A percentile compares a stretch with the other conserved stretches of the same genome.
These are phyloP conservation scores for Plodia interpunctella DNA, from an alignment of 1,140 invertebrate species.

Conservation along the genomic window DNA sequence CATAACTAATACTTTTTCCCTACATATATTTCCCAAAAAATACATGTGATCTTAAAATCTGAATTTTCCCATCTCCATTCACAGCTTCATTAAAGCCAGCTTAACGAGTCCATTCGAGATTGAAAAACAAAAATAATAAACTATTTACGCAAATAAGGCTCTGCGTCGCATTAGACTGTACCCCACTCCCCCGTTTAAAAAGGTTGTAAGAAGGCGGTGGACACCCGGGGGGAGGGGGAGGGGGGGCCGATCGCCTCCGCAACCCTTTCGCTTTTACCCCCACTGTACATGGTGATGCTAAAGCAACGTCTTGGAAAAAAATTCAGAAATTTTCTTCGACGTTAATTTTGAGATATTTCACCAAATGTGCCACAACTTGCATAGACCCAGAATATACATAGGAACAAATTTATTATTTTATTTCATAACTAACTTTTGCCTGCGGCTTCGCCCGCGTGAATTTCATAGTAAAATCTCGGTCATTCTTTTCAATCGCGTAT, in stretches of 20 bases:
- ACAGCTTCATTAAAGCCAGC: neutral
- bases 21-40: too few species aligned
- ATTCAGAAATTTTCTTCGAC: neutral
- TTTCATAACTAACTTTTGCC: too few species aligned
- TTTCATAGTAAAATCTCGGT: too few species aligned
- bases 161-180: slow-evolving; percentile 56
- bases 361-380: too few species aligned
- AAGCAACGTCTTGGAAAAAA: slow-evolving; percentile 6
- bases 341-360: slow-evolving; percentile 20
- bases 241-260: slow-evolving; percentile 65
- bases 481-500: too few species aligned
- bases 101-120: slow-evolving; percentile 3
- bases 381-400: too few species aligned
- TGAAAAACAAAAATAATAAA: slow-evolving; percentile 16
- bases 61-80: neutral
- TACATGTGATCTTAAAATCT: neutral
- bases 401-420: too few species aligned
- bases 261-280: slow-evolving; percentile 76
- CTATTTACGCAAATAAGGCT: slow-evolving; percentile 34
- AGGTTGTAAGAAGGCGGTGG: slow-evolving; percentile 75
- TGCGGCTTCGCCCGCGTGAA: too few species aligned
- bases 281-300: slow-evolving; percentile 54
- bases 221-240: slow-evolving; percentile 61
- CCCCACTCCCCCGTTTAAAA: slow-evolving; percentile 71
- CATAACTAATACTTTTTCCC: too few species aligned